Conservation (phyloP, 2,113 vertebrate genomes). For the Orcinus orca region DNA sequence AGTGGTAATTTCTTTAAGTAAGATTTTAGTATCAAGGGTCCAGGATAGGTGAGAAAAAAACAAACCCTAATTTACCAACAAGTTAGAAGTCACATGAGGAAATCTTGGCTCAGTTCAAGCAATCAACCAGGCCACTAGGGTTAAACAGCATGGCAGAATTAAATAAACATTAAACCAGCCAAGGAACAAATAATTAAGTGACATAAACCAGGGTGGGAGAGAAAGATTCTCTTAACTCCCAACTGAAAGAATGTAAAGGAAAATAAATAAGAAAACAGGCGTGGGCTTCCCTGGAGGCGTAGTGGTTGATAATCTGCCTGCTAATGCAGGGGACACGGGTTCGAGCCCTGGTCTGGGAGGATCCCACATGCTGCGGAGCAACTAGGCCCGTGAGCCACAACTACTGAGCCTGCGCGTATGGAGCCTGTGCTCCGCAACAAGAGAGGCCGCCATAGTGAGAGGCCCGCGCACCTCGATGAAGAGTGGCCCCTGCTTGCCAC, state of each 20-base stretch:
- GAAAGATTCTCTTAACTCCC: neutral
- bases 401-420: too few species aligned
- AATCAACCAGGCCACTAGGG: neutral
- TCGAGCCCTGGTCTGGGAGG: too few species aligned
- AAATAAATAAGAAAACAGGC: neutral
- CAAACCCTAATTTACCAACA: neutral
- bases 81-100: constrained; percentile 1
- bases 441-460: too few species aligned
- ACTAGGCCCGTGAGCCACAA: too few species aligned
- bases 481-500: too few species aligned
- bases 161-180: constrained; percentile 21
- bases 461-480: too few species aligned
- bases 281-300: neutral
- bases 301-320: too few species aligned
- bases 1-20: neutral
- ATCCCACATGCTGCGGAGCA: too few species aligned
- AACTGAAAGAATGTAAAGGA: neutral
- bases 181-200: constrained; percentile 25
- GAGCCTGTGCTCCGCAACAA: too few species aligned
- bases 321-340: too few species aligned
- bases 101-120: neutral
- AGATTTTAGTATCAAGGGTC: neutral
- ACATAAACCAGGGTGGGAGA: neutral
- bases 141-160: neutral
- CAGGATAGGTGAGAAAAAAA: neutral